Conservation (phyloP, 2,888 invertebrate species). For the Agapostemon virescens region DNA sequence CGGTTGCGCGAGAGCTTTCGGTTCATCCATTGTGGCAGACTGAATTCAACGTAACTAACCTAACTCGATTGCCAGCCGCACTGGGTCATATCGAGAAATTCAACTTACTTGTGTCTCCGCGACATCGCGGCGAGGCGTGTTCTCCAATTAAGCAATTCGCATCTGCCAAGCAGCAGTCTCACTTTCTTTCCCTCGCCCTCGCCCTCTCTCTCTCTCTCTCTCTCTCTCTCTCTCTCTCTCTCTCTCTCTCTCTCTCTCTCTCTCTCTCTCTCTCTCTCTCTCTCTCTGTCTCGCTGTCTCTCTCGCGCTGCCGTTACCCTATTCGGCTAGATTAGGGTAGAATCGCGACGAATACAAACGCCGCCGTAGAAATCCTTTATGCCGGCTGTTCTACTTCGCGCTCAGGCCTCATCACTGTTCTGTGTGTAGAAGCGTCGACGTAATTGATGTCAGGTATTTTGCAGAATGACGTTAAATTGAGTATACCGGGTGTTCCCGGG, state of each 20-base stretch:
- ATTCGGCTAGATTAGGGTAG: background rate
- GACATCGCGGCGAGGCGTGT: constrained; percentile 43
- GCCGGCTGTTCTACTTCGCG: background rate
- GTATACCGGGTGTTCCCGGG: too few species aligned
- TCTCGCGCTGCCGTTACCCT: background rate
- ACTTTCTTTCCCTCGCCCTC: background rate
- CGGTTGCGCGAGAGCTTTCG: constrained; percentile 43
- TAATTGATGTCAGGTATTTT: constrained; percentile 29
- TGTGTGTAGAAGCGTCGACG: constrained; percentile 19
- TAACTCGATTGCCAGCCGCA: constrained; percentile 73
- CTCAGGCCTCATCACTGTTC: background rate
- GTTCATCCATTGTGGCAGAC: constrained; percentile 56
- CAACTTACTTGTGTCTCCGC: constrained; percentile 72
- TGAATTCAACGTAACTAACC: constrained; percentile 74
- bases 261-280: too few species aligned
- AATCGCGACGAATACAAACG: constrained; percentile 35
- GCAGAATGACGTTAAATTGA: background rate
- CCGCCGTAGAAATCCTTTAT: constrained; percentile 33
- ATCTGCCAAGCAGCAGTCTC: constrained; percentile 34
- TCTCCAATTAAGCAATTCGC: constrained; percentile 67
- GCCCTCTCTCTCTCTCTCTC: background rate
- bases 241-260: too few species aligned
- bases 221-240: background rate
- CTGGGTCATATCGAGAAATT: constrained; percentile 75
- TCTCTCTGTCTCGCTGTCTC: too few species aligned